Percentiles rank a stretch among this genome's conserved stretches.
Evolutionary conservation across 2,888 invertebrate genomes (phyloP).

Genomic region (Meganola albula): DNA sequence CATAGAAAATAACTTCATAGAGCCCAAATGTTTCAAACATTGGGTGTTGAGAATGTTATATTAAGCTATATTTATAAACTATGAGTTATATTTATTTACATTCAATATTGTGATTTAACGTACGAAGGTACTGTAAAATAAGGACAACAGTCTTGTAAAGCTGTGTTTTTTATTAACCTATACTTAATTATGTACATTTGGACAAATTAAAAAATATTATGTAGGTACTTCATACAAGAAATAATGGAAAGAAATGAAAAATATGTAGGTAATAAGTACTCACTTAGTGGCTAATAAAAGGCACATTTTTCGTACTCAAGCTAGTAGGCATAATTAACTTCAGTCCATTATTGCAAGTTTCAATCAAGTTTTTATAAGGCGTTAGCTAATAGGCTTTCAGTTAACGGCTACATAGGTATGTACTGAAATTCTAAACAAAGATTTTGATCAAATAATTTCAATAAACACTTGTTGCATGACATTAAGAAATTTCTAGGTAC

Average conservation of each 20-base stretch:
- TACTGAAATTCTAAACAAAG: no score
- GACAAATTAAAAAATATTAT: conserved; percentile 19
- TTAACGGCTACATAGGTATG: no score
- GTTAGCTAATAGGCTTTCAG: no score
- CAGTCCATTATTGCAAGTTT: no score
- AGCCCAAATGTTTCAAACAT: conserved; percentile 11
- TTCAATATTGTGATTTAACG: conserved; percentile 37
- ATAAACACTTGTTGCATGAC: no score
- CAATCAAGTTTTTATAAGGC: no score
- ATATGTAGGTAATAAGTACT: conserved; percentile 33
- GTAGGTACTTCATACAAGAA: no score
- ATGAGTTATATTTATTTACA: conserved; percentile 4
- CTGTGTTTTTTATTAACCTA: conserved; percentile 29
- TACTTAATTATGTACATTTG: conserved; percentile 28
- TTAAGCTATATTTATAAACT: conserved; percentile 15
- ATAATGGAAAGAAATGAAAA: no score
- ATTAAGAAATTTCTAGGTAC: no score
- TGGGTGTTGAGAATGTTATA: conserved; percentile 12
- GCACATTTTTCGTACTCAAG: conserved; percentile 40
- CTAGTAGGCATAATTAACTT: conserved; percentile 12
- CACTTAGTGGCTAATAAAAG: conserved; percentile 46
- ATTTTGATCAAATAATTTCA: no score
- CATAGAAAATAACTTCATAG: conserved; percentile 7
- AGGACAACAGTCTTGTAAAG: conserved; percentile 59
- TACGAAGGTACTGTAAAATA: conserved; percentile 37